phyloP scores from a whole-genome alignment of 1,140 invertebrate genomes.

The Drosophila nikananu region DNA sequence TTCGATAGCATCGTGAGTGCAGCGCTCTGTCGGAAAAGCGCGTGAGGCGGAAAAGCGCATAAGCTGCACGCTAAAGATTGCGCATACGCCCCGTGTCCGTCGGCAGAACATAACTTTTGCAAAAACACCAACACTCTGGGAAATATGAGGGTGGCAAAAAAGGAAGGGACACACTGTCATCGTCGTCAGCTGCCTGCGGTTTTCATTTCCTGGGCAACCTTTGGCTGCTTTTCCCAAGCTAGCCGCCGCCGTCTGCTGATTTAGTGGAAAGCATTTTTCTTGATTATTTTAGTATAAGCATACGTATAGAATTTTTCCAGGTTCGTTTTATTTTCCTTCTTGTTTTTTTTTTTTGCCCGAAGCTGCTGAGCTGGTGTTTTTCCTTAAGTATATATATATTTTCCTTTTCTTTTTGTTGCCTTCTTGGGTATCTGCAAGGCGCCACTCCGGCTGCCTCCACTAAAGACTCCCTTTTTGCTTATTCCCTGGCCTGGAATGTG shows the following conservation, averaged over 20 bases:
- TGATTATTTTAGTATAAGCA: constrained; percentile 75
- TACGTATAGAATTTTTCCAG: constrained; percentile 51
- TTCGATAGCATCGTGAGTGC: constrained; percentile 62
- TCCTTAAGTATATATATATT: not conserved
- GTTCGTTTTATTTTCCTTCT: constrained; percentile 35
- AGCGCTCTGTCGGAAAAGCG: constrained; percentile 66
- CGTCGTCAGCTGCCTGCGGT: constrained; percentile 62
- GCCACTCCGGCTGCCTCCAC: constrained; percentile 38
- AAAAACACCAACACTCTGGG: constrained; percentile 12
- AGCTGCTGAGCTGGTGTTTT: constrained; percentile 47
- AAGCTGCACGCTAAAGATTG: constrained; percentile 73
- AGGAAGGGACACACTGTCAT: constrained; percentile 28
- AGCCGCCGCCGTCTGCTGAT: constrained; percentile 52
- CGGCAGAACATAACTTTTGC: constrained; percentile 34
- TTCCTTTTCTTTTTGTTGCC: not conserved
- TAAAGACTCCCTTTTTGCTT: constrained; percentile 4
- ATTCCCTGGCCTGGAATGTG: constrained; percentile 9
- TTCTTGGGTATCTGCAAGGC: constrained; percentile 54
- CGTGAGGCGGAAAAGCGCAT: constrained; percentile 77
- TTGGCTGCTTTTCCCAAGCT: constrained; percentile 21
- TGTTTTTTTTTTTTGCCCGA: constrained; percentile 24
- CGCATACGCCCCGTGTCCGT: constrained; percentile 62
- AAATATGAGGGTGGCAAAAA: constrained; percentile 27
- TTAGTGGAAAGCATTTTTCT: constrained; percentile 81
- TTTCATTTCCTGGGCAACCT: constrained; percentile 79